Evolutionary conservation across 2,113 vertebrate species (phyloP).

Genomic region (Gymnorhina tibicen): DNA sequence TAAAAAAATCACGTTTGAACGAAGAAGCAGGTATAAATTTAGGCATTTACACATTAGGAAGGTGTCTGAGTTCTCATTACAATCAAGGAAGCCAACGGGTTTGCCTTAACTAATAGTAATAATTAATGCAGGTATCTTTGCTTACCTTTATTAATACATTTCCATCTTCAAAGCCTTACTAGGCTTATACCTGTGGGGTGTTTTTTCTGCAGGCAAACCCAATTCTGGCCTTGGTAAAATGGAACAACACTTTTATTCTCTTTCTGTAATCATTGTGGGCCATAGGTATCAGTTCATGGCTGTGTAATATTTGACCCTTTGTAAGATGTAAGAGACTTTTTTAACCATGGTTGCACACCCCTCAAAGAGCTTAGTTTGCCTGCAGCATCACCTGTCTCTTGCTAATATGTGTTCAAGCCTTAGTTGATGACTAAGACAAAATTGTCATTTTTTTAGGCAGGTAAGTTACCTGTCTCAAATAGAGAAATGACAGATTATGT

Average conservation of each 20-base stretch:
- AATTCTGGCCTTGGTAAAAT: neutral
- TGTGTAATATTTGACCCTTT: neutral
- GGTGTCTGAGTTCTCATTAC: neutral
- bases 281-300: neutral
- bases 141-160: neutral
- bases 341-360: neutral
- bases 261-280: neutral
- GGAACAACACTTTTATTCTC: neutral
- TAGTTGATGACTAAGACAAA: neutral
- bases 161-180: neutral
- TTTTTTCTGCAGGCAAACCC: neutral
- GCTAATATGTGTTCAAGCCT: neutral
- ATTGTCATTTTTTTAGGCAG: neutral
- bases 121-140: neutral
- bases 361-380: neutral
- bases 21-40: neutral
- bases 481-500: neutral
- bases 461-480: neutral
- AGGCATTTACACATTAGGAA: neutral
- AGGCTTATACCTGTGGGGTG: accelerated
- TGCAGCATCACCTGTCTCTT: neutral
- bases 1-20: neutral
- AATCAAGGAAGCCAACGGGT: neutral
- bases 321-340: neutral
- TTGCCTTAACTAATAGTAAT: neutral